A percentile compares a stretch with the other conserved stretches of the same genome.
Conservation (phyloP, 2,797 vertebrate genomes). For the Rhinichthys osculus region DNA sequence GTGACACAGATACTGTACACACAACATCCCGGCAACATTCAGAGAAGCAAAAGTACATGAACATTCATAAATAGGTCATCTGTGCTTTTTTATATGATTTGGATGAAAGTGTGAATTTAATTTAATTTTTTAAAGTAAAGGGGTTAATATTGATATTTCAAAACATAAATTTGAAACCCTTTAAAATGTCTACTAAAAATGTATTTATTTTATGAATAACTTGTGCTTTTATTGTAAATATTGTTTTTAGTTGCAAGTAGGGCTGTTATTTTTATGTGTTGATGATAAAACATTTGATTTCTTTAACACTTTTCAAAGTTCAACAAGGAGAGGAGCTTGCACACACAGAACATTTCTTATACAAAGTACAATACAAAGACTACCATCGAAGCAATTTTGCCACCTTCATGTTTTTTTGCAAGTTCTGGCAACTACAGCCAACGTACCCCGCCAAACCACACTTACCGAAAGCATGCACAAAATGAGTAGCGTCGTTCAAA, state of each 20-base stretch:
- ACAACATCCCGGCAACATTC: constrained; percentile 23
- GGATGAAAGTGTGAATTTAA: not conserved
- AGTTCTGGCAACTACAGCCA: not conserved
- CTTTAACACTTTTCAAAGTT: not conserved
- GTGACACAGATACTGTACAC: constrained; percentile 55
- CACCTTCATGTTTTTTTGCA: too few species aligned
- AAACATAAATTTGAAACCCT: not conserved
- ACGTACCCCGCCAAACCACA: not conserved
- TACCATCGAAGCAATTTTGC: too few species aligned
- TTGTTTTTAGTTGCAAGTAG: not conserved
- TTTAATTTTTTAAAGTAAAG: not conserved
- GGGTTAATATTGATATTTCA: not conserved
- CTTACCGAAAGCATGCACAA: not conserved
- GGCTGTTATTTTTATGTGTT: not conserved
- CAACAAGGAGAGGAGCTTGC: not conserved
- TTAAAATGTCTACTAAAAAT: not conserved
- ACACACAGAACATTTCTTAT: not conserved
- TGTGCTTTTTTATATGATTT: not conserved
- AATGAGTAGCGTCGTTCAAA: not conserved
- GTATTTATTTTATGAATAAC: not conserved
- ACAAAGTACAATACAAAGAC: not conserved
- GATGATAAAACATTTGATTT: constrained; percentile 5
- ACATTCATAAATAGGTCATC: constrained; percentile 26
- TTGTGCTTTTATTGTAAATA: not conserved
- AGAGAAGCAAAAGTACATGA: constrained; percentile 3